A percentile compares a stretch with the other conserved stretches of the same genome.
phyloP scores from a whole-genome alignment of 1,140 invertebrate species.

The Aphelenchoides fujianensis region DNA sequence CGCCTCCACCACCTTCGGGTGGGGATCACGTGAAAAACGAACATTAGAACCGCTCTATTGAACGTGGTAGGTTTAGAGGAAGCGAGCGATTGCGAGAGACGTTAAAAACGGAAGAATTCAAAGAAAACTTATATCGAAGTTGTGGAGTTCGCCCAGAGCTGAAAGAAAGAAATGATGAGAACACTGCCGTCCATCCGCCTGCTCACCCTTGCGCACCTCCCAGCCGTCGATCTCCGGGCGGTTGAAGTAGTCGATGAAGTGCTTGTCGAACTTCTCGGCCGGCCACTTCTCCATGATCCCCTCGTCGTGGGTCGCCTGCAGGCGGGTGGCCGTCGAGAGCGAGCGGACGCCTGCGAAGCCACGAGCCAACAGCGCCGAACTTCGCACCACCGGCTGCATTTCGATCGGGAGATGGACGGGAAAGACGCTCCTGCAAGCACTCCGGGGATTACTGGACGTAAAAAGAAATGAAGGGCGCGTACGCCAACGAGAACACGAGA shows the following conservation, averaged over 20 bases:
- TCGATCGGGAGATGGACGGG: no score
- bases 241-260: conserved; percentile 73
- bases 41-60: conserved; percentile 51
- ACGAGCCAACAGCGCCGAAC: background rate
- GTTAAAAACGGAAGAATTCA: background rate
- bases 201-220: conserved; percentile 74
- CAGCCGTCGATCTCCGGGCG: conserved; percentile 87
- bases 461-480: no score
- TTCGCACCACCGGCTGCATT: background rate
- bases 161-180: no score
- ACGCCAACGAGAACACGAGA: no score
- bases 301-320: conserved; percentile 44
- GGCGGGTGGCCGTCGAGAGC: conserved; percentile 38
- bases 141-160: conserved; percentile 55
- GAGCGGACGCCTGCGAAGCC: conserved; percentile 10
- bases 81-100: background rate
- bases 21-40: conserved; percentile 81
- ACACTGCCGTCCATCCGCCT: background rate
- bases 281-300: conserved; percentile 63
- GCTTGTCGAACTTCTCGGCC: conserved; percentile 54
- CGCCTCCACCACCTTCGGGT: conserved; percentile 85
- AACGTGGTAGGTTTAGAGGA: background rate
- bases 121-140: conserved; percentile 34
- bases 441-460: no score
- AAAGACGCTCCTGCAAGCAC: no score